These are phyloP conservation scores for Orientallactaga bullata DNA, from an alignment of 2,113 vertebrate genomes.

Conservation along the genomic window DNA sequence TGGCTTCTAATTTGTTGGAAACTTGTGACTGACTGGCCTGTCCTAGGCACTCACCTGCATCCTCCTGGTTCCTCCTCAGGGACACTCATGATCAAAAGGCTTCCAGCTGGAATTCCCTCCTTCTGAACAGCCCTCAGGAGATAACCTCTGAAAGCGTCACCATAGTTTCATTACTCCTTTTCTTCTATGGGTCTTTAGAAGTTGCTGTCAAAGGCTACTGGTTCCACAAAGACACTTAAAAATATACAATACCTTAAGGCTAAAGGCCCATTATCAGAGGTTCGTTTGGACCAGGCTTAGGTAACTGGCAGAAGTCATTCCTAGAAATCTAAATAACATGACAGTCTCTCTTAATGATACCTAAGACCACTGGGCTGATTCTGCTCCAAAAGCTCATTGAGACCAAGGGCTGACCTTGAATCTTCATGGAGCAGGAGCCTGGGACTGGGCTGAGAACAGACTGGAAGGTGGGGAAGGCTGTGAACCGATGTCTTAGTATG, in stretches of 20 bases:
- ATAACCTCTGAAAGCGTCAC: neutral
- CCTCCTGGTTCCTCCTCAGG: neutral
- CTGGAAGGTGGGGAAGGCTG: no score
- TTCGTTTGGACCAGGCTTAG: neutral
- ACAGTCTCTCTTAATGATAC: neutral
- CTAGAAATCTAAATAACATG: neutral
- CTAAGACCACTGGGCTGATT: neutral
- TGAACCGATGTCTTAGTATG: neutral
- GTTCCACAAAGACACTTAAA: constrained; percentile 52
- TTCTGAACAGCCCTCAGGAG: neutral
- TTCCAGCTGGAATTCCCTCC: neutral
- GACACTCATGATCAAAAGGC: neutral
- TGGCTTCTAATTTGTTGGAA: neutral
- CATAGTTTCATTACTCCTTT: neutral
- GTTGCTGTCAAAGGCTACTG: neutral
- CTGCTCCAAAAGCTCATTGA: neutral
- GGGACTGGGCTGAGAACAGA: neutral
- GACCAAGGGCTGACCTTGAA: neutral
- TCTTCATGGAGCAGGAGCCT: neutral
- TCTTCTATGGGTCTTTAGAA: neutral
- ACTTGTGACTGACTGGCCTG: neutral
- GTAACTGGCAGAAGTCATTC: neutral
- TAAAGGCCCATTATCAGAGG: neutral
- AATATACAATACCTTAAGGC: constrained; percentile 1
- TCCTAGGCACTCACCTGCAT: neutral